Evolutionary conservation across 2,113 vertebrate genomes (phyloP), one percentile per base, ranked within the genome.

Genomic region (Microtus oregoni): DNA sequence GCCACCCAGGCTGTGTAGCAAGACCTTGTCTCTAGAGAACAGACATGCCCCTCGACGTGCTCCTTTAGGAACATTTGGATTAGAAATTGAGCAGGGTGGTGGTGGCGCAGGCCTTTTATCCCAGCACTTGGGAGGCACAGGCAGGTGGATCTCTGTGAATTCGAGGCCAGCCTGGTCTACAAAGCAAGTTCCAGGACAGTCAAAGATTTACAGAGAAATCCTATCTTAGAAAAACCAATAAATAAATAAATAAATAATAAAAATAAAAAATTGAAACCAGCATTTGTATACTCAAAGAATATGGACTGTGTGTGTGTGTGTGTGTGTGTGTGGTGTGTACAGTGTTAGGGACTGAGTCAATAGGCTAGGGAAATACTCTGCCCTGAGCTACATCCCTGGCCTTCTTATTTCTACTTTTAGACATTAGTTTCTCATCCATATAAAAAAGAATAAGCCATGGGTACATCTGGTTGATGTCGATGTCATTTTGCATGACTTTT

Each of bases 401-500:
- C 73, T 17, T 55, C 76, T 83, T 87, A 50, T 63, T 63, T 82
- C 55, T 15, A 44, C 68, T 50, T 91, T 55, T 91, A 82, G 93
- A 82, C 30, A 55, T 28, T 77, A 32, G 52, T 20, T 70, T 95
- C 7, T 93, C n/a, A n/a, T 55, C 9, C 14, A 19, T 58, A 38
- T 70, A 70, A 77, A 41, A 55, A 78, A n/a, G 38, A 67, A 67
- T 86, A 38, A 73, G 79, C n/a, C 47, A 3, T 77, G 30, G 78
- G 30, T 82, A 38, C 72, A 63, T 67, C 58, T 44, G 3, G 44
- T 63, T 90, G 50, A 17, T 88, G 32, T 38, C 70, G 50, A 6
- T 88, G 50, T 50, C 30, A 87, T 77, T 91, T 76, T 32, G 30
- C 41, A 52, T 91, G 82, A 83, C 24, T 87, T 95, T 75, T 92